A percentile compares a stretch with the other conserved stretches of the same genome.
These are phyloP conservation scores for Diorhabda carinulata DNA, from an alignment of 1,140 invertebrate species.

Conservation along the genomic window DNA sequence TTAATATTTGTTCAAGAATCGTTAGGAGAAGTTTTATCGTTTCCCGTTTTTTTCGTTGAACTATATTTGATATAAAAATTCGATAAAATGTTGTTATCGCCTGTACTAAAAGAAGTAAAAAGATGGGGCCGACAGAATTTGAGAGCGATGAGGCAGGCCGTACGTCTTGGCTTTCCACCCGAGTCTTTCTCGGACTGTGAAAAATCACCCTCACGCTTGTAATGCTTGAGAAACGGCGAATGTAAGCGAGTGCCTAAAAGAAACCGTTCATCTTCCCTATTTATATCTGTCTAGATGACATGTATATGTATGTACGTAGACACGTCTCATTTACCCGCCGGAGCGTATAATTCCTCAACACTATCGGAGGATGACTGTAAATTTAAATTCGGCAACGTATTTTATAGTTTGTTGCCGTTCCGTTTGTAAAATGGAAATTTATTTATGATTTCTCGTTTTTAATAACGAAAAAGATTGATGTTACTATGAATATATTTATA, in stretches of 20 bases:
- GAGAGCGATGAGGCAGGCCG: conserved; percentile 43
- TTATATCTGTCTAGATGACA: conserved; percentile 43
- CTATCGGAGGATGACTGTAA: conserved; percentile 42
- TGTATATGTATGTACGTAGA: conserved; percentile 42
- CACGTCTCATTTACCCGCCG: conserved; percentile 41
- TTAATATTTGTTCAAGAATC: no score
- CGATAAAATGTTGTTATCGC: no score
- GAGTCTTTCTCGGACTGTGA: conserved; percentile 31
- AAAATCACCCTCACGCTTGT: conserved; percentile 40
- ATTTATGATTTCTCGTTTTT: conserved; percentile 1
- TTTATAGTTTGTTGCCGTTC: conserved; percentile 28
- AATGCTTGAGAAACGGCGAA: conserved; percentile 36
- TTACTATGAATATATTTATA: background rate
- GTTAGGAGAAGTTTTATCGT: no score
- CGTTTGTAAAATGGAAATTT: background rate
- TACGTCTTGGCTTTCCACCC: conserved; percentile 39
- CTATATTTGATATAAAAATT: no score
- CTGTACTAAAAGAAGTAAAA: conserved; percentile 21
- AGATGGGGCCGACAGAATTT: conserved; percentile 40
- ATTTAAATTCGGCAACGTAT: conserved; percentile 39
- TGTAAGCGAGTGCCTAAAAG: conserved; percentile 39
- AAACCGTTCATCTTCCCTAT: conserved; percentile 43
- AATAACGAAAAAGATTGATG: background rate
- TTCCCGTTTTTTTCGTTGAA: no score
- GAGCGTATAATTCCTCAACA: conserved; percentile 40